phyloP scores from a whole-genome alignment of 2,888 invertebrate species.

The Elaeidobius kamerunicus region DNA sequence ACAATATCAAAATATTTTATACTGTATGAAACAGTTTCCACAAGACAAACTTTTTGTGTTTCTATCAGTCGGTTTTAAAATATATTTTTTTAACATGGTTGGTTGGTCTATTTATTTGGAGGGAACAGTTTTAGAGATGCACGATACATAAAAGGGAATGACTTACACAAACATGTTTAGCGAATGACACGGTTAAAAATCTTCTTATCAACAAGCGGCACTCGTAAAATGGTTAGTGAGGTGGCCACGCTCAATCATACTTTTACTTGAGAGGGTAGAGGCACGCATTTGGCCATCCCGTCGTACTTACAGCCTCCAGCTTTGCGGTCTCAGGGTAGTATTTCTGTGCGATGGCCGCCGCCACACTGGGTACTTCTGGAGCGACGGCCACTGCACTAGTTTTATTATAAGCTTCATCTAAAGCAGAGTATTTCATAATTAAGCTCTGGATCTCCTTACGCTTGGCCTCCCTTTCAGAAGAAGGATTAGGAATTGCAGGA shows the following conservation, averaged over 20 bases:
- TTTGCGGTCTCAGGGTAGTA: slow-evolving; percentile 44
- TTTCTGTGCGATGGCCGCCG: slow-evolving; percentile 46
- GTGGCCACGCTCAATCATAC: slow-evolving; percentile 29
- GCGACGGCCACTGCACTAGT: slow-evolving; percentile 47
- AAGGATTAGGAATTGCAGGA: slow-evolving; percentile 54
- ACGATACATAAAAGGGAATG: slow-evolving; percentile 13
- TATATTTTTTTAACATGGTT: neutral
- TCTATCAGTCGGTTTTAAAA: neutral
- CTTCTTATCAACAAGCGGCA: slow-evolving; percentile 31
- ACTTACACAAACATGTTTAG: slow-evolving; percentile 32
- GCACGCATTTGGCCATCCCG: slow-evolving; percentile 21
- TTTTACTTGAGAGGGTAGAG: slow-evolving; percentile 15
- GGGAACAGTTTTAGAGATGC: neutral
- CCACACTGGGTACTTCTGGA: slow-evolving; percentile 34
- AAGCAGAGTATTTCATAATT: slow-evolving; percentile 77
- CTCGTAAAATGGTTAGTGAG: slow-evolving; percentile 29
- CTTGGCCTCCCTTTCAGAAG: slow-evolving; percentile 72
- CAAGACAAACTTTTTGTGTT: neutral
- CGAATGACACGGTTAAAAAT: slow-evolving; percentile 27
- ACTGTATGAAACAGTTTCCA: neutral
- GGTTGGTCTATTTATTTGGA: neutral
- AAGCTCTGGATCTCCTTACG: slow-evolving; percentile 80
- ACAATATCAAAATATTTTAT: neutral
- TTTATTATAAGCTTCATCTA: slow-evolving; percentile 66
- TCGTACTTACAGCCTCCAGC: slow-evolving; percentile 47